Base-by-base conservation (phyloP, 2,888 invertebrate species). In the Calliopum simillimum region DNA sequence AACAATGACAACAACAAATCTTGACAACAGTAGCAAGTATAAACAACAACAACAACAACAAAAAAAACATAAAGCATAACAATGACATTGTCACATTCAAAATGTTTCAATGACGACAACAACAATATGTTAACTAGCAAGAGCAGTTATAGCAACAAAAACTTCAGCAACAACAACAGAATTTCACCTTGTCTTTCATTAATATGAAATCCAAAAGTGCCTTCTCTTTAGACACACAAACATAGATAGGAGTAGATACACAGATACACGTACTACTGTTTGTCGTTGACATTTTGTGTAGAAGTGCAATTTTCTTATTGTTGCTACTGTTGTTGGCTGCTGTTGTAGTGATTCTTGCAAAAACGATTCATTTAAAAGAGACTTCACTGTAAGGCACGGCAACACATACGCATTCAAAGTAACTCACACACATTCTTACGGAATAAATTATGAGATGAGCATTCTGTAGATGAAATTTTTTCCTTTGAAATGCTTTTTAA, bases 301-400 rank as follows among this genome's bases (percentile, higher is more conserved):
- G 33, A 73, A 58, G 58, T 19, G 72, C 33, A 33, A 33, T 33
- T 33, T 72, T 49, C 68, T 47, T 59, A 61, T 53, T 43, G 59
- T 69, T 66, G 49, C 46, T 59, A 46, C 3, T 47, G 21, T 46
- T 33, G 41, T 41, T 51, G 53, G 62, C 70, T 69, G 71, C 62
- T 69, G 70, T 62, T 69, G 33, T 33, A 8, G 33, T 33, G 33
- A 5, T 33, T 33, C 33, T 8, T 33, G 33, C 33, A 33, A 8
- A 33, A 33, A 8, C 8, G 33, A 33, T 33, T 33, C 33, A 33
- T 33, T 33, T 8, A 33, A 33, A n/a, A n/a, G n/a, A 3, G 33
- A 33, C 33, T 33, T 33, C 2, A 33, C 33, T 8, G 33, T 33
- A 33, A 33, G 1, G 33, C 8, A 33, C 33, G 8, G 5, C 33